Percentiles rank a stretch among this genome's conserved stretches.
phyloP scores from a whole-genome alignment of 2,888 invertebrate genomes.

The Tiphia femorata region DNA sequence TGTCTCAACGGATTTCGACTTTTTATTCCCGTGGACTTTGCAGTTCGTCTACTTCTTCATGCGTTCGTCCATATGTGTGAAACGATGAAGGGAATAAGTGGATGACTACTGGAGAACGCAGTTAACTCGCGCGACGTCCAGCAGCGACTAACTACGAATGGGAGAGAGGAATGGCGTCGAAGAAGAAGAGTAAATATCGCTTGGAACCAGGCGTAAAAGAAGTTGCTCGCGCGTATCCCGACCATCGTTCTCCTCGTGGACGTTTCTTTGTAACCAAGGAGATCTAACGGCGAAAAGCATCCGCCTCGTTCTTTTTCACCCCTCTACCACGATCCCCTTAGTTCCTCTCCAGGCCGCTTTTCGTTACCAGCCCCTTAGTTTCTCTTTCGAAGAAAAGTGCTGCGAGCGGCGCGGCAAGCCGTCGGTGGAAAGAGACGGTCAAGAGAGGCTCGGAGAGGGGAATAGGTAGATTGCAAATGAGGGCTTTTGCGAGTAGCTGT shows the following conservation, averaged over 20 bases:
- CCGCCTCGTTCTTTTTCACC: not conserved
- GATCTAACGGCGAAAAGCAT: not conserved
- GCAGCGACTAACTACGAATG: no score
- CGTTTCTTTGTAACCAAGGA: not conserved
- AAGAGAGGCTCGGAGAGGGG: constrained; percentile 20
- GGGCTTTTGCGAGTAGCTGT: constrained; percentile 57
- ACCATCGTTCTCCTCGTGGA: not conserved
- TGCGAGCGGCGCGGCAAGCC: constrained; percentile 10
- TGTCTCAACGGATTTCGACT: no score
- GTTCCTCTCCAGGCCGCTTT: constrained; percentile 6
- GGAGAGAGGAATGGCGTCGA: constrained; percentile 1
- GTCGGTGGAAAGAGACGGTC: not conserved
- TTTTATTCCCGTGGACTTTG: no score
- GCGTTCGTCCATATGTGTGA: no score
- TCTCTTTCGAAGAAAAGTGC: constrained; percentile 20
- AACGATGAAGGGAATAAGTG: no score
- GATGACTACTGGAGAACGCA: no score
- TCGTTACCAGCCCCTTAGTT: no score
- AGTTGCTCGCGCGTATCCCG: not conserved
- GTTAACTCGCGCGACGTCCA: no score
- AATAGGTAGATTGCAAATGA: constrained; percentile 58
- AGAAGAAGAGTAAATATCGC: not conserved
- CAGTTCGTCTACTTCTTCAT: no score
- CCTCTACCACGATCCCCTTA: no score
- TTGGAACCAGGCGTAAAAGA: not conserved